Evolutionary conservation across 1,140 invertebrate species (phyloP).

Genomic region (Hestina assimilis): DNA sequence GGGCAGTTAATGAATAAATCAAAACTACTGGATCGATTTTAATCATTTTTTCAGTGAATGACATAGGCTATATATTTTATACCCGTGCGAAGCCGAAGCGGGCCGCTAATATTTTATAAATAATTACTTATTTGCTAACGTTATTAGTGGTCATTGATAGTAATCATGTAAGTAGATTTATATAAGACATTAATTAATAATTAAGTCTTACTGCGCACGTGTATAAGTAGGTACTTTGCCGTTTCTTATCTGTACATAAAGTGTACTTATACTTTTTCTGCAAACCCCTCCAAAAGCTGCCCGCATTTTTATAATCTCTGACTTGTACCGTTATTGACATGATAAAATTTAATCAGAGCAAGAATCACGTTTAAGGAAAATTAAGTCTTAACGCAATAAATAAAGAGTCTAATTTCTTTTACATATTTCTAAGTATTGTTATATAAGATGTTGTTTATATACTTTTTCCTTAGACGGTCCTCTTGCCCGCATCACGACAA

Average conservation of each 20-base stretch:
- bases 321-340: conserved; percentile 14
- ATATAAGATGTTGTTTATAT: conserved; percentile 3
- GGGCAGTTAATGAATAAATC: no score
- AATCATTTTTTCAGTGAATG: no score
- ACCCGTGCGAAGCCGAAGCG: no score
- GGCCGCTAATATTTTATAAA: no score
- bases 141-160: no score
- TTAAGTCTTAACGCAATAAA: background rate
- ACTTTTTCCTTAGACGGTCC: conserved; percentile 37
- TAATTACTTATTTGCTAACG: no score
- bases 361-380: background rate
- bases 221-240: background rate
- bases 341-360: conserved; percentile 16
- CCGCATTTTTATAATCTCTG: conserved; percentile 15
- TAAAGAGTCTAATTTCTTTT: background rate
- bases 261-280: conserved; percentile 11
- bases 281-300: conserved; percentile 8
- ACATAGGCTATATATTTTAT: no score
- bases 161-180: no score
- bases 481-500: conserved; percentile 51
- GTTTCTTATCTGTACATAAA: background rate
- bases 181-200: background rate
- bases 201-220: background rate
- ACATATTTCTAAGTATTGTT: background rate
- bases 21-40: no score